Base-by-base conservation (phyloP, 2,113 vertebrate genomes). In the Nothobranchius kuhntae region DNA sequence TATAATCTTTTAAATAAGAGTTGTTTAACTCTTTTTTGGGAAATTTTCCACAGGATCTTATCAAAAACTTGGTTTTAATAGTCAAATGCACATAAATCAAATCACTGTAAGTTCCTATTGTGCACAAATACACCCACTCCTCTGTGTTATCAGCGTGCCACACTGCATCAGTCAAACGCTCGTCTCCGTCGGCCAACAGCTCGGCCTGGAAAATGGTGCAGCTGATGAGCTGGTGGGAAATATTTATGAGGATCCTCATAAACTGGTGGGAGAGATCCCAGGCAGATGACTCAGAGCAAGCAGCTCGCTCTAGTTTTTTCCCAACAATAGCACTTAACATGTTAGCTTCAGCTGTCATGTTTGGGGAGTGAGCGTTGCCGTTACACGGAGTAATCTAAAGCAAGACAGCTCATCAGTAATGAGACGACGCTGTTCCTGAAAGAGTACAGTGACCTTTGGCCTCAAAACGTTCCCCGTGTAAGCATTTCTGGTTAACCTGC, bases 191-290 rank as follows among this genome's bases (percentile, higher is more conserved):
- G 65, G 80, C 63, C 66, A 72, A 54, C 69, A 36, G 73, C 68
- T 78, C 73, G 54, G 65, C 14, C 63, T 62, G 83, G 77, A 77
- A 71, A 83, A 76, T 44, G 63, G 68, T 12, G 76, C 76, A 53
- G 81, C 84, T 93, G 92, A 93, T 93, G 92, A 94, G 78, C 92
- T 94, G 93, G 89, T 72, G 88, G 89, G 81, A 81, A 90, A 91
- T 89, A 91, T 92, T 93, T 91, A 92, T 86, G 91, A 90, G 91
- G 87, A 91, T 89, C 83, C 88, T 87, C 65, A 65, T 86, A 91
- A 40, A 89, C 71, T 58, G 75, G 61, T 75, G 17, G 2, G 63
- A 78, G 81, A 89, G 88, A 91, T 90, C 87, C 86, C 81, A 65
- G 84, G 85, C 90, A 86, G 90, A 92, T 88, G 87, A 89, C 78